Evolutionary conservation across 2,113 vertebrate genomes (phyloP), one percentile per base, ranked within the genome.

Genomic region (Hyperoodon ampullatus): DNA sequence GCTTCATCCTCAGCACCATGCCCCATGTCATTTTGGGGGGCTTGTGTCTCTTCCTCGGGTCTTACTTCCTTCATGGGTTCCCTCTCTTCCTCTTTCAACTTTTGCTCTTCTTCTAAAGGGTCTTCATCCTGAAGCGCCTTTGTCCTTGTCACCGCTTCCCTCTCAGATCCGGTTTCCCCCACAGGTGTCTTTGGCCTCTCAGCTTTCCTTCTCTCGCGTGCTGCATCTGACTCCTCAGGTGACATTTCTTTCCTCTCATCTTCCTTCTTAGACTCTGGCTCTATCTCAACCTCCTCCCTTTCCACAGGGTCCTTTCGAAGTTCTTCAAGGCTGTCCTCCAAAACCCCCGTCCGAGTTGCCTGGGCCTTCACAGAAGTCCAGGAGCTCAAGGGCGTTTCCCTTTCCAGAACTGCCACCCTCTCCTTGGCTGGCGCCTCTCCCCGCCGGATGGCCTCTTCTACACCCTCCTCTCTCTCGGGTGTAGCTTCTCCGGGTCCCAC

Each of bases 21-120:
- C 12, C 58, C n/a, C 0, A 0, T 53, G 42, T 78, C 81, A 2
- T 19, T 12, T 0, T 0, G 8, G 15, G 23, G 15, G 5, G 18
- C 47, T 28, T 4, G 33, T 6, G 47, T 30, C 47, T 70, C 90
- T 53, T 77, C 65, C 75, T 88, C 35, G 2, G 35, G 4, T 12
- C n/a, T 33, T 2, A 1, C 13, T 21, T 35, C 87, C 23, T 55
- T 39, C 24, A 0, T 1, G 2, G 8, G 21, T 28, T 12, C 26
- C 61, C 6, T 21, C 1, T 50, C 58, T 65, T 42, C 60, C 35
- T 42, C 53, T 26, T 77, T 30, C 71, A n/a, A 70, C 5, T 68
- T 68, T 12, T 14, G 90, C 7, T 95, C 87, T 44, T 58, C 88
- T n/a, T 63, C 65, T 58, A n/a, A 66, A 35, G 39, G 3, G 6